Evolutionary conservation across 2,797 vertebrate genomes (phyloP).

Genomic region (Bradypus variegatus): DNA sequence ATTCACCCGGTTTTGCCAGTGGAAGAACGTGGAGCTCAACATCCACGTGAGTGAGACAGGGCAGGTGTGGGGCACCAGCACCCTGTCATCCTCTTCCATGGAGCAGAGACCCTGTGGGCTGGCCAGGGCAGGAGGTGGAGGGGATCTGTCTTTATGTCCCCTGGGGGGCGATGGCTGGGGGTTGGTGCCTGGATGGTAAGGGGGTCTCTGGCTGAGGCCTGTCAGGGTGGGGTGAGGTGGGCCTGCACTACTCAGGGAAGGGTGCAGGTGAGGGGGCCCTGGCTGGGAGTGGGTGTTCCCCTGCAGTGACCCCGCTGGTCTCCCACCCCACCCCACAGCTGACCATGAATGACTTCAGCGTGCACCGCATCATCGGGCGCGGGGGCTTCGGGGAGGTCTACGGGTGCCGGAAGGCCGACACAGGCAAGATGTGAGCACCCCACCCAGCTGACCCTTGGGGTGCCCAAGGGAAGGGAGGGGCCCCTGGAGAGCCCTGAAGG

Average conservation of each 20-base stretch:
- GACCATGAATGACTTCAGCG: conserved; percentile 81
- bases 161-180: background rate
- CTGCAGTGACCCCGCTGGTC: background rate
- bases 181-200: background rate
- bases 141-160: background rate
- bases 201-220: background rate
- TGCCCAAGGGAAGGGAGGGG: background rate
- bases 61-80: background rate
- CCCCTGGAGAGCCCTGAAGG: rapidly evolving
- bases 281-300: background rate
- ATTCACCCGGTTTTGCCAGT: conserved; percentile 79
- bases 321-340: conserved; percentile 62
- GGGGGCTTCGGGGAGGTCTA: conserved; percentile 79
- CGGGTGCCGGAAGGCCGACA: conserved; percentile 78
- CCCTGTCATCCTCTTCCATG: background rate
- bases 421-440: conserved; percentile 75
- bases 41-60: conserved; percentile 74
- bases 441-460: rapidly evolving
- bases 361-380: conserved; percentile 78
- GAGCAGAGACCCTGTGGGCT: background rate
- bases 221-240: background rate
- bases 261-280: too few relatives aligned
- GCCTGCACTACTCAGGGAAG: background rate
- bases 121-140: rapidly evolving
- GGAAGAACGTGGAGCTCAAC: conserved; percentile 81